Evolutionary conservation across 2,113 vertebrate species (phyloP).

Genomic region (Centropus bengalensis): DNA sequence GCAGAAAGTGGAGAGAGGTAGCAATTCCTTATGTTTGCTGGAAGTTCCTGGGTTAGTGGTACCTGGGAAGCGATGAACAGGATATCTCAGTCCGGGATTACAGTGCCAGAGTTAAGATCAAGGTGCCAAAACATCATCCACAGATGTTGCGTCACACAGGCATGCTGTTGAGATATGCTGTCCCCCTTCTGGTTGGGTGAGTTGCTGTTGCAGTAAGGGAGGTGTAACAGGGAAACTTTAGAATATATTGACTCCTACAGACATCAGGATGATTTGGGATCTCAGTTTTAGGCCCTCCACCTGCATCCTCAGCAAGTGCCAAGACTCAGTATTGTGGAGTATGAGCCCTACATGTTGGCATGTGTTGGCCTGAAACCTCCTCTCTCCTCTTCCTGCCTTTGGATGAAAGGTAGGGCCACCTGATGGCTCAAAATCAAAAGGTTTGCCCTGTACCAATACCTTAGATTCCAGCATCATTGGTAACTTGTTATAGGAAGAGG

Average conservation of each 20-base stretch:
- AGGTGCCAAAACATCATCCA: background rate
- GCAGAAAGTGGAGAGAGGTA: background rate
- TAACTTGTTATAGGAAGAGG: background rate
- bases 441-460: background rate
- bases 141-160: background rate
- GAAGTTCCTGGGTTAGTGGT: background rate
- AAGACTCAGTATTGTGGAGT: background rate
- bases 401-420: background rate
- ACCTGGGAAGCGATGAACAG: rapidly evolving
- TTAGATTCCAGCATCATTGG: background rate
- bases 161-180: background rate
- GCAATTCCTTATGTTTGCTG: background rate
- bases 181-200: background rate
- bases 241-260: background rate
- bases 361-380: background rate
- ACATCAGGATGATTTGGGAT: background rate
- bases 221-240: background rate
- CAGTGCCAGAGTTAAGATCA: background rate
- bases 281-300: background rate
- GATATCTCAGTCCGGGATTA: background rate
- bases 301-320: background rate
- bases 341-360: background rate
- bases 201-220: background rate
- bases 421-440: background rate
- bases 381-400: background rate